phyloP scores from a whole-genome alignment of 2,888 invertebrate genomes.

The Acrobasis consociella region DNA sequence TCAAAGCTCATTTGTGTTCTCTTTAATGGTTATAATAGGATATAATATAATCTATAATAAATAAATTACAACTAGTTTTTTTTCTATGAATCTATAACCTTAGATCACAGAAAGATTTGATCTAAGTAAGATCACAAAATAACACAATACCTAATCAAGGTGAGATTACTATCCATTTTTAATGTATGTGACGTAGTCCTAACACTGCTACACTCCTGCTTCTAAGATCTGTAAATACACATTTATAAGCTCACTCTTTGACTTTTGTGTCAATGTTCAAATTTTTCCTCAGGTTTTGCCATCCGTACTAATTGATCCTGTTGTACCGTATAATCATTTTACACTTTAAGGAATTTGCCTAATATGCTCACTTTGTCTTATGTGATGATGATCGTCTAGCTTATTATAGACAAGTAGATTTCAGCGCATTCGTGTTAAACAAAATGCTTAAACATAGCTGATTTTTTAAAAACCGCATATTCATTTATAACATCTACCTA shows the following conservation, averaged over 20 bases:
- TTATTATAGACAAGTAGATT: slow-evolving; percentile 10
- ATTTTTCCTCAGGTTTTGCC: too few relatives aligned
- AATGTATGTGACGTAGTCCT: too few relatives aligned
- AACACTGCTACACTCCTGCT: too few relatives aligned
- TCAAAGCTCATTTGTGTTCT: slow-evolving; percentile 10
- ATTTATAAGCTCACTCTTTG: too few relatives aligned
- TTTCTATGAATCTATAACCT: slow-evolving; percentile 16
- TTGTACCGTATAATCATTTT: too few relatives aligned
- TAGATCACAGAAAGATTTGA: slow-evolving; percentile 1
- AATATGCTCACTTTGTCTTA: background rate
- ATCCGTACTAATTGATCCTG: too few relatives aligned
- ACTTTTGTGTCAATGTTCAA: too few relatives aligned
- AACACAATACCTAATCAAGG: background rate
- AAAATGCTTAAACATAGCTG: slow-evolving; percentile 43
- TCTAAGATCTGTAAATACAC: too few relatives aligned
- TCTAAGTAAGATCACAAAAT: background rate
- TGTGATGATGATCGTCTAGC: background rate
- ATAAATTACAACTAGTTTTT: slow-evolving; percentile 22
- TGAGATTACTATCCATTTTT: background rate
- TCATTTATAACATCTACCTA: slow-evolving; percentile 53
- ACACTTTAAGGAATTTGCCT: too few relatives aligned
- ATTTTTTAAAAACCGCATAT: slow-evolving; percentile 24
- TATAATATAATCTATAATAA: background rate
- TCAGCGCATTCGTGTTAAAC: slow-evolving; percentile 38
- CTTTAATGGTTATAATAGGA: background rate